Base-by-base conservation (phyloP, 2,113 vertebrate genomes). In the Nicator chloris region DNA sequence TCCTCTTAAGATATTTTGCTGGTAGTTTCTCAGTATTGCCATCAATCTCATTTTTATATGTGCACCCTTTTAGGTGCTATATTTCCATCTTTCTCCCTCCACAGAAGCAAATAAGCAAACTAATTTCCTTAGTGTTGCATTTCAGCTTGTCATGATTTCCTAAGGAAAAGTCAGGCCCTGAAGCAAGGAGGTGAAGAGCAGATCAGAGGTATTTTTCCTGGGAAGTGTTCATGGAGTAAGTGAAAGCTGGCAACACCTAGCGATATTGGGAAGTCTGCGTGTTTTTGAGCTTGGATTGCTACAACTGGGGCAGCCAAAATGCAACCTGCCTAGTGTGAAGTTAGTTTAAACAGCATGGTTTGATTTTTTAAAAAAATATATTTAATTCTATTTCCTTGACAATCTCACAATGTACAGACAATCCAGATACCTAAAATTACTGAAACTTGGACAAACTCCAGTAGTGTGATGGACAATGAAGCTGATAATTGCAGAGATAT, bases 121-220 rank as follows among this genome's bases (percentile, higher is more conserved):
- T 42, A 44, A 44, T 16, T 79, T 17, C 28, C 40, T 35, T 51
- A 97, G 23, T 88, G n/a, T 20, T 60, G 20, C 44, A 26, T 51
- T 96, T 73, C 78, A 45, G 45, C 57, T 91, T 89, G 75, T 88
- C 33, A 39, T 40, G 68, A 40, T 51, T 90, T 91, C 63, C 80
- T 50, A 69, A 86, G 39, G 78, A 92, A 92, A 92, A 42, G 28
- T 50, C 60, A 78, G 28, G 26, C 47, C 90, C 84, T 66, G 61
- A 92, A 66, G 35, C 10, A 72, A 75, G 4, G 40, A 94, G 61
- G 30, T 83, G 37, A 96, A 88, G 49, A 76, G 59, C 61, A 39
- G 35, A 35, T 84, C 72, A 96, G 69, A 90, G 37, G 37, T 94
- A 93, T 82, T 97, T 96, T 95, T 59, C 59, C 91, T 80, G 53